phyloP scores from a whole-genome alignment of 1,140 invertebrate species.

The Lordiphosa mommai region DNA sequence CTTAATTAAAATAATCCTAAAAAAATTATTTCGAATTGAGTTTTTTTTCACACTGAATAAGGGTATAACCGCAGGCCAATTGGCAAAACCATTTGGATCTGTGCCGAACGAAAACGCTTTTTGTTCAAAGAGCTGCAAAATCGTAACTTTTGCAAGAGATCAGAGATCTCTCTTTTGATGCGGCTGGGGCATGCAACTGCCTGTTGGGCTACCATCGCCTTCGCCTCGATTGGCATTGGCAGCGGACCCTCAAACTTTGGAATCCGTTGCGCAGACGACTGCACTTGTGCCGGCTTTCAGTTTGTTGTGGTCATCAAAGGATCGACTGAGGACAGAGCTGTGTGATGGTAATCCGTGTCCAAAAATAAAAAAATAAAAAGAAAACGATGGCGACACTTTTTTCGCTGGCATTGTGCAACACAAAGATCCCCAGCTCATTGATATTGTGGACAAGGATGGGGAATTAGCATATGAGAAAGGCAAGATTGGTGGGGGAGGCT shows the following conservation, averaged over 20 bases:
- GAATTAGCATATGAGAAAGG: constrained; percentile 10
- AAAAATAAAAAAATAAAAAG: constrained; percentile 8
- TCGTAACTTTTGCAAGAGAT: constrained; percentile 16
- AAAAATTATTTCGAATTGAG: neutral
- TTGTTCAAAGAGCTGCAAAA: constrained; percentile 50
- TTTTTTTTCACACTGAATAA: neutral
- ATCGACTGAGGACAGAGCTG: constrained; percentile 31
- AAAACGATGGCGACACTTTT: constrained; percentile 60
- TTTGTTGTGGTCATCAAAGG: constrained; percentile 62
- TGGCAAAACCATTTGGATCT: constrained; percentile 70
- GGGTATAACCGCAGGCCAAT: constrained; percentile 19
- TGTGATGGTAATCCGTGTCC: constrained; percentile 39
- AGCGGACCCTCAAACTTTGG: constrained; percentile 71
- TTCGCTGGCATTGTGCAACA: constrained; percentile 43
- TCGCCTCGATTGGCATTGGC: constrained; percentile 42
- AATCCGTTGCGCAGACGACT: constrained; percentile 68
- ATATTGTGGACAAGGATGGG: neutral
- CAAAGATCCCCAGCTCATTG: neutral
- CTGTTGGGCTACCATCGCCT: neutral
- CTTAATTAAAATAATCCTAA: too few species aligned
- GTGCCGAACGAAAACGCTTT: constrained; percentile 57
- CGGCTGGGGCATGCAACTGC: constrained; percentile 6
- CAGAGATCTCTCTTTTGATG: constrained; percentile 17
- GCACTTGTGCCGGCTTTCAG: constrained; percentile 77
- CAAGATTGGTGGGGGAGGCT: too few species aligned